A percentile compares a stretch with the other conserved stretches of the same genome.
phyloP scores from a whole-genome alignment of 2,113 vertebrate species.

The Thamnophis sirtalis region DNA sequence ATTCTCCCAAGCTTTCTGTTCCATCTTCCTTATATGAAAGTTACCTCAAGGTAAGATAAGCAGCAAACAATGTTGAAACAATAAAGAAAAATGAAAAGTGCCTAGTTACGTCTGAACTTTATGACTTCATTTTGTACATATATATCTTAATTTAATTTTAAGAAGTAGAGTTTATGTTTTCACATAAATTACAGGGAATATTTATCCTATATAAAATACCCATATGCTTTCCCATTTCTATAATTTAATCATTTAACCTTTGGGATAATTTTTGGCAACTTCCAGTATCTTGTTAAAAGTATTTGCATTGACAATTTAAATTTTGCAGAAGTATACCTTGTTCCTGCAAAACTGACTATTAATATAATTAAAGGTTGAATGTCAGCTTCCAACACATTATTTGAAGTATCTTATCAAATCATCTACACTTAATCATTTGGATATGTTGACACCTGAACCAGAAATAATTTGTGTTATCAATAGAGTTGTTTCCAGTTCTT shows the following conservation, averaged over 20 bases:
- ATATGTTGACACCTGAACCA: background rate
- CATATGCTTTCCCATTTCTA: background rate
- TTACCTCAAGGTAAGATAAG: background rate
- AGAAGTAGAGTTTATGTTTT: background rate
- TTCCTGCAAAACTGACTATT: background rate
- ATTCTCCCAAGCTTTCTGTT: background rate
- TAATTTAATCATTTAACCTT: background rate
- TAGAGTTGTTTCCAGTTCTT: background rate
- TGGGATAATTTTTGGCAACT: background rate
- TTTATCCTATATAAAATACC: background rate
- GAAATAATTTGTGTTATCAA: background rate
- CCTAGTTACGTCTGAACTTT: background rate
- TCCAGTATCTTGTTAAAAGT: background rate
- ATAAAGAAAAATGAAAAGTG: background rate
- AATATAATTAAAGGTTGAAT: background rate
- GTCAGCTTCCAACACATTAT: background rate
- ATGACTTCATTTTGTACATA: background rate
- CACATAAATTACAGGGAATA: background rate
- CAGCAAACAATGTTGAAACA: background rate
- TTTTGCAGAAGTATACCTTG: background rate
- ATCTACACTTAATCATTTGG: background rate
- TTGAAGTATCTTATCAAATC: background rate
- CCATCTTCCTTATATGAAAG: background rate
- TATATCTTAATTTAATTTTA: background rate
- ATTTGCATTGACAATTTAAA: background rate